These are phyloP conservation scores for Cylindroiulus punctatus DNA, from an alignment of 2,888 invertebrate species.

Conservation along the genomic window DNA sequence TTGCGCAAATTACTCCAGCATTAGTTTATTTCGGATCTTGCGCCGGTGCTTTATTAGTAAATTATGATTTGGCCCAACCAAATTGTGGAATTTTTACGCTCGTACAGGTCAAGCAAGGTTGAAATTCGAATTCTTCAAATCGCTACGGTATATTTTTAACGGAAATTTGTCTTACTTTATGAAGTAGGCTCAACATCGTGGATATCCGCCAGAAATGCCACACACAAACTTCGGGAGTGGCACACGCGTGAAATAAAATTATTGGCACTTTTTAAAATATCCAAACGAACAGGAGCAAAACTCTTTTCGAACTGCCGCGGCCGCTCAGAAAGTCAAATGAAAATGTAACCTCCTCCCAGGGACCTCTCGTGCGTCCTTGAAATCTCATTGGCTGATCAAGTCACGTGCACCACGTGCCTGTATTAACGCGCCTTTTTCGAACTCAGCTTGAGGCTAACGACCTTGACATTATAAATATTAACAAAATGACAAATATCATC, in stretches of 20 bases:
- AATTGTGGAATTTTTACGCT: too few relatives aligned
- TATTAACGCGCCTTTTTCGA: neutral
- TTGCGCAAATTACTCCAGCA: too few relatives aligned
- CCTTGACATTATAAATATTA: too few relatives aligned
- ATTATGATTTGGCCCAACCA: too few relatives aligned
- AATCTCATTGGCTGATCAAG: neutral
- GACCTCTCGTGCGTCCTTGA: neutral
- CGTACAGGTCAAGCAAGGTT: neutral
- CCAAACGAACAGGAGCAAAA: neutral
- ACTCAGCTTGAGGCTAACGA: neutral
- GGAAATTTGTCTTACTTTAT: neutral
- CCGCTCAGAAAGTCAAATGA: neutral
- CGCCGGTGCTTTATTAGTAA: too few relatives aligned
- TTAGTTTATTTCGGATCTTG: too few relatives aligned
- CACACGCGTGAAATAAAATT: neutral
- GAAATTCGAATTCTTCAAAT: neutral
- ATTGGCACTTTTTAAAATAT: neutral
- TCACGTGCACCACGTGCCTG: neutral
- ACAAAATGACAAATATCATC: too few relatives aligned
- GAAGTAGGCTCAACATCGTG: neutral
- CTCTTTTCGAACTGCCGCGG: neutral
- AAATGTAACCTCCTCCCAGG: neutral
- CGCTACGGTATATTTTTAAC: neutral
- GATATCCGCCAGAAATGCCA: neutral
- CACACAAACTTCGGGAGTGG: too few relatives aligned